Evolutionary conservation across 2,113 vertebrate genomes (phyloP), one percentile per base, ranked within the genome.

Genomic region (Smithornis capensis): DNA sequence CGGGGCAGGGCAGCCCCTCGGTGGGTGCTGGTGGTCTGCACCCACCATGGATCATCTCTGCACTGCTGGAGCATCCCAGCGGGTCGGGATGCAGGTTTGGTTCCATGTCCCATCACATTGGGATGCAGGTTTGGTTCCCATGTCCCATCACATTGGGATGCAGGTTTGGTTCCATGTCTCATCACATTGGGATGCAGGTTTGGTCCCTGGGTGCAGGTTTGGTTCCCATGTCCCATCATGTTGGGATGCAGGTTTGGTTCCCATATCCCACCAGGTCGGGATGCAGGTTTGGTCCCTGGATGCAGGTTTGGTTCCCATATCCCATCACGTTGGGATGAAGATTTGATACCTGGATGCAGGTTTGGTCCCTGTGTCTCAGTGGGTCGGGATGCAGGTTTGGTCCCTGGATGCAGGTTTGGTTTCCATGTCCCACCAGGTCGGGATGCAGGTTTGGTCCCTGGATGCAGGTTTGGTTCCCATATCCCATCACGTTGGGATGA

Each of bases 361-460:
- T 14, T 19, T 3, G 2, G 14, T 1, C 11, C 8, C 25, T 24
- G 7, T 50, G 49, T 50, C 25, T 24, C 49, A 50, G 25, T 3
- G 37, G 11, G 6, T 3, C 9, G 22, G 45, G 22, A 50, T 52
- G 59, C 19, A 57, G 56, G 19, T 57, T 15, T 22, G 27, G 7
- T 29, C 25, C 52, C 52, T 7, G 47, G 71, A 27, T 44, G 23
- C 7, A 78, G 29, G 5, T 49, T 3, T 8, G 7, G 29, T 3
- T n/a, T 23, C 24, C 0, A 1, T 2, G 3, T 3, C 53, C 53
- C 33, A 28, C 5, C 1, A 12, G 10, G 2, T 2, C 1, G 5
- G 25, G 42, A 25, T 62, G 35, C 3, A 62, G 57, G 1, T 38
- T 6, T 8, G 7, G n/a, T 2, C 5, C 47, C 47, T 24, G 49